A percentile compares a stretch with the other conserved stretches of the same genome.
phyloP scores from a whole-genome alignment of 2,113 vertebrate genomes.

The Prietella phreatophila region DNA sequence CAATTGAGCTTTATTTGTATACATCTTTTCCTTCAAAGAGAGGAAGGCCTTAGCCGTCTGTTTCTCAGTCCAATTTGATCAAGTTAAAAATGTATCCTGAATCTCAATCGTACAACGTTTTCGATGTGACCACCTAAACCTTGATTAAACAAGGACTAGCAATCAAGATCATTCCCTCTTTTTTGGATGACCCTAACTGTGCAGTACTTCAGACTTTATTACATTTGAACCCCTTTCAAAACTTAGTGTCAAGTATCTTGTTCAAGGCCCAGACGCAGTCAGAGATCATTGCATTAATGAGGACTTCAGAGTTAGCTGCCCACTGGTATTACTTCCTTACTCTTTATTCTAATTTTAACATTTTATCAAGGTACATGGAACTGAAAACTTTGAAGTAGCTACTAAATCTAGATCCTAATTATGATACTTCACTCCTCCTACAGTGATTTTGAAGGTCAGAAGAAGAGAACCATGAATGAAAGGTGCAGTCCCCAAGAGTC shows the following conservation, averaged over 20 bases:
- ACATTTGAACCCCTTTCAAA: background rate
- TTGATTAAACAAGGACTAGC: conserved; percentile 23
- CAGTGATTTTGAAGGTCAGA: conserved; percentile 19
- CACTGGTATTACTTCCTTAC: conserved; percentile 28
- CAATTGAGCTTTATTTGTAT: background rate
- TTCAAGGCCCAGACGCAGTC: conserved; percentile 29
- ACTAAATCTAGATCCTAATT: conserved; percentile 30
- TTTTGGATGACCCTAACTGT: conserved; percentile 15
- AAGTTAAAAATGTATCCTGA: background rate
- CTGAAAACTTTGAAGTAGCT: conserved; percentile 38
- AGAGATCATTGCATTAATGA: conserved; percentile 33
- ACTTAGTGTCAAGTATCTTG: conserved; percentile 29
- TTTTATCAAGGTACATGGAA: conserved; percentile 30
- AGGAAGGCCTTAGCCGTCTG: background rate
- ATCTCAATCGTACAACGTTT: background rate
- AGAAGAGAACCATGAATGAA: conserved; percentile 37
- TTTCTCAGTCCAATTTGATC: background rate
- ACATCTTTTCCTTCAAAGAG: background rate
- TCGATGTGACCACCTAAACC: background rate
- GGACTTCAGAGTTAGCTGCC: conserved; percentile 36
- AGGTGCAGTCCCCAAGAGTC: conserved; percentile 49
- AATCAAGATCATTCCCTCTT: background rate
- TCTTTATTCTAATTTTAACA: conserved; percentile 34
- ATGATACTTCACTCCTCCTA: conserved; percentile 26
- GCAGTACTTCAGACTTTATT: conserved; percentile 7